Percentiles rank a stretch among this genome's conserved stretches.
Evolutionary conservation across 2,888 invertebrate genomes (phyloP).

Genomic region (Cryptophagus acutangulus): DNA sequence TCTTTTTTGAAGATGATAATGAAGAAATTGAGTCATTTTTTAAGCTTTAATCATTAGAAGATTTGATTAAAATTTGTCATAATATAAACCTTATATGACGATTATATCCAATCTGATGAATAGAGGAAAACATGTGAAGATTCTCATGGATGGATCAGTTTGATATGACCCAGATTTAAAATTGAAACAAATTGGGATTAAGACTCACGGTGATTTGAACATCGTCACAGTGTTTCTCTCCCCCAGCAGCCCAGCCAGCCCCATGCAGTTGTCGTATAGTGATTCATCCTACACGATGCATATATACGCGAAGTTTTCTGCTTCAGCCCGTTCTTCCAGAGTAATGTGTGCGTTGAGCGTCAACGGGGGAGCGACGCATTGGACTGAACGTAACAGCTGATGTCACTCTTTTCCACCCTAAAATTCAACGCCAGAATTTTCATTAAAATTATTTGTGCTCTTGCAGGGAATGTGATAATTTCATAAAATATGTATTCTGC

Average conservation of each 20-base stretch:
- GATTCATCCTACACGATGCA: constrained; percentile 4
- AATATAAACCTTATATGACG: no score
- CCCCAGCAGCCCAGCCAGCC: not conserved
- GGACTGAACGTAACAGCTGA: constrained; percentile 52
- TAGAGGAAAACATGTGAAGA: no score
- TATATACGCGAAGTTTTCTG: constrained; percentile 7
- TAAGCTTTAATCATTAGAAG: no score
- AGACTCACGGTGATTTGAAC: constrained; percentile 47
- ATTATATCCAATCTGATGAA: no score
- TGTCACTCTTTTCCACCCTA: constrained; percentile 46
- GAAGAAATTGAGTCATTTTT: no score
- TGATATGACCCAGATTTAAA: constrained; percentile 47
- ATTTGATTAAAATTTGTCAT: no score
- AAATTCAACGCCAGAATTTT: constrained; percentile 44
- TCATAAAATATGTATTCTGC: constrained; percentile 48
- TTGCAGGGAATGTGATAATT: constrained; percentile 44
- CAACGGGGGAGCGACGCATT: constrained; percentile 47
- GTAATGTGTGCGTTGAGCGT: constrained; percentile 32
- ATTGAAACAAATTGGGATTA: constrained; percentile 49
- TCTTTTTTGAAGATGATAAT: no score
- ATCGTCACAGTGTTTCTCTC: constrained; percentile 30
- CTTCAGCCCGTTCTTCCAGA: not conserved
- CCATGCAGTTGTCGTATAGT: not conserved
- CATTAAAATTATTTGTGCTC: constrained; percentile 49
- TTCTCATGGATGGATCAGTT: no score